Evolutionary conservation across 1,140 invertebrate species (phyloP).

Genomic region (Caenorhabditis inopinata): DNA sequence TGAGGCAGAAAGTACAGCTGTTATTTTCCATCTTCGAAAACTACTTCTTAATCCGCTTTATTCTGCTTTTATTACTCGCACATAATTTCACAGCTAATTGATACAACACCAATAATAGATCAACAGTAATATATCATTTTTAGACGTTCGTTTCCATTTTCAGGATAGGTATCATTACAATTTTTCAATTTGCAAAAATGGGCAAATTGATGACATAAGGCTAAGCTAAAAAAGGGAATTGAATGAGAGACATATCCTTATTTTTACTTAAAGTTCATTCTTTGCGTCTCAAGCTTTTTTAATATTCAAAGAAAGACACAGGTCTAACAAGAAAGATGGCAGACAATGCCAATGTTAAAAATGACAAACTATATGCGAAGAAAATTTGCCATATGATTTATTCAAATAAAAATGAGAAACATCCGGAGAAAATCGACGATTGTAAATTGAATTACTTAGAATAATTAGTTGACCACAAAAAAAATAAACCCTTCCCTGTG

Average conservation of each 20-base stretch:
- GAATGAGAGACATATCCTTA: not conserved
- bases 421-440: too few species aligned
- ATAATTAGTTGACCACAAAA: too few species aligned
- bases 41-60: not conserved
- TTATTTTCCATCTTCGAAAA: too few species aligned
- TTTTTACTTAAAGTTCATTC: not conserved
- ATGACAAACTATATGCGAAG: not conserved
- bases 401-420: too few species aligned
- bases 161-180: not conserved
- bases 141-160: not conserved
- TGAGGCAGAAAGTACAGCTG: too few species aligned
- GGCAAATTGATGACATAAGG: constrained; percentile 10
- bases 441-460: too few species aligned
- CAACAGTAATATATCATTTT: too few species aligned
- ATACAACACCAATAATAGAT: too few species aligned
- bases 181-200: not conserved
- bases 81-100: not conserved
- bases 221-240: not conserved
- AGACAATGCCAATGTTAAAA: not conserved
- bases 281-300: not conserved
- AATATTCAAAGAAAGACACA: constrained; percentile 28
- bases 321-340: not conserved
- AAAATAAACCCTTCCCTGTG: too few species aligned
- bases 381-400: too few species aligned
- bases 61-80: not conserved